These are phyloP conservation scores for Miichthys miiuy DNA, from an alignment of 2,797 vertebrate genomes.

Conservation along the genomic window DNA sequence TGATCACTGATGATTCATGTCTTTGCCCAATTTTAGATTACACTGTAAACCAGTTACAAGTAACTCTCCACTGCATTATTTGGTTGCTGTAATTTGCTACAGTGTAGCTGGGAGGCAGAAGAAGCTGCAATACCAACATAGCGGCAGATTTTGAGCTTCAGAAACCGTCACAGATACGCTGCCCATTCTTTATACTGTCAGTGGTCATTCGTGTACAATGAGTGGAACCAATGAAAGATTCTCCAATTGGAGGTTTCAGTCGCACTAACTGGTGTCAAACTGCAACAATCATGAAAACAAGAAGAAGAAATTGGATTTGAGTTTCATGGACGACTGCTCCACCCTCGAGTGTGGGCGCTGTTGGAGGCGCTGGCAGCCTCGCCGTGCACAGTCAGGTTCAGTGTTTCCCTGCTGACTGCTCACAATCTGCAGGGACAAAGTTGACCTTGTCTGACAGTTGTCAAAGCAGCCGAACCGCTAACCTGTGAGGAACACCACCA, in stretches of 20 bases:
- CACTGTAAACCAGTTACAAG: no score
- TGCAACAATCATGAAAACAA: not conserved
- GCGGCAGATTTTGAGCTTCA: no score
- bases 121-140: no score
- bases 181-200: no score
- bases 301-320: not conserved
- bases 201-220: no score
- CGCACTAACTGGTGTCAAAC: not conserved
- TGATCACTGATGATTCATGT: no score
- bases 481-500: slow-evolving; percentile 7
- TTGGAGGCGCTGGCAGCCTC: not conserved
- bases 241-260: not conserved
- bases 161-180: no score
- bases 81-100: no score
- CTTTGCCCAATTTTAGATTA: no score
- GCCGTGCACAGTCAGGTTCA: not conserved
- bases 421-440: not conserved
- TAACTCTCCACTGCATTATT: no score
- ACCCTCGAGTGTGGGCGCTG: not conserved
- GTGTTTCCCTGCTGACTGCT: slow-evolving; percentile 6
- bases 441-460: slow-evolving; percentile 25
- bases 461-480: not conserved
- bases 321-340: not conserved
- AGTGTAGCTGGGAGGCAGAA: no score
- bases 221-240: no score